Percentiles rank a stretch among this genome's conserved stretches.
Evolutionary conservation across 1,140 invertebrate genomes (phyloP).

Genomic region (Euwallacea fornicatus): DNA sequence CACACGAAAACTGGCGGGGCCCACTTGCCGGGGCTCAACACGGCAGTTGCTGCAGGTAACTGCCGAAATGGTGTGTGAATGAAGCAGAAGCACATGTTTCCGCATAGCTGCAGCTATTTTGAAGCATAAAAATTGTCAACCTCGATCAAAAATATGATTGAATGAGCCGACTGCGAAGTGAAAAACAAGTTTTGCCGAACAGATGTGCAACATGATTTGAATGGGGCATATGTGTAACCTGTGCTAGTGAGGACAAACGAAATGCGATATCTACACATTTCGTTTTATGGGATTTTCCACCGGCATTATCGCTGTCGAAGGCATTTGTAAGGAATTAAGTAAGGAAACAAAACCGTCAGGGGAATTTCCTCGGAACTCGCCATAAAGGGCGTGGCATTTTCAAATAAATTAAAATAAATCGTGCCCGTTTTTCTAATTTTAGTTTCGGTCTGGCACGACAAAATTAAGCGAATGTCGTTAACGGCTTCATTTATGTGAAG

Average conservation of each 20-base stretch:
- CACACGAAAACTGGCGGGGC: too few species aligned
- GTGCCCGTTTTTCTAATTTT: constrained; percentile 32
- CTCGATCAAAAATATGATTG: constrained; percentile 36
- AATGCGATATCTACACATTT: constrained; percentile 15
- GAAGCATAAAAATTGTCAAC: constrained; percentile 29
- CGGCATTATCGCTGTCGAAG: too few species aligned
- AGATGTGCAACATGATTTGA: constrained; percentile 32
- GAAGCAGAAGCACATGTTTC: not conserved
- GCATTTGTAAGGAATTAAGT: not conserved
- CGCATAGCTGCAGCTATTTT: not conserved
- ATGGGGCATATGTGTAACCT: constrained; percentile 31
- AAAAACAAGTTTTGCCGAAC: constrained; percentile 35
- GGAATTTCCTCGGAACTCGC: not conserved
- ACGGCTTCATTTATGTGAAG: constrained; percentile 34
- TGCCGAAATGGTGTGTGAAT: too few species aligned
- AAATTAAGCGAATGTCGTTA: constrained; percentile 34
- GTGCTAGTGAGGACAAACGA: constrained; percentile 1
- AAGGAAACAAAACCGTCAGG: not conserved
- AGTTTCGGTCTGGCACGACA: constrained; percentile 19
- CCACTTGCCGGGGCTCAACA: too few species aligned
- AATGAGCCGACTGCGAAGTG: constrained; percentile 21
- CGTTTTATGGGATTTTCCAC: not conserved
- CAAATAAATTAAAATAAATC: constrained; percentile 35
- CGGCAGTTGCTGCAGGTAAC: too few species aligned
- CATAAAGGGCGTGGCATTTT: constrained; percentile 18